Evolutionary conservation across 1,140 invertebrate genomes (phyloP), one percentile per base, ranked within the genome.

Genomic region (Macrobrachium rosenbergii): DNA sequence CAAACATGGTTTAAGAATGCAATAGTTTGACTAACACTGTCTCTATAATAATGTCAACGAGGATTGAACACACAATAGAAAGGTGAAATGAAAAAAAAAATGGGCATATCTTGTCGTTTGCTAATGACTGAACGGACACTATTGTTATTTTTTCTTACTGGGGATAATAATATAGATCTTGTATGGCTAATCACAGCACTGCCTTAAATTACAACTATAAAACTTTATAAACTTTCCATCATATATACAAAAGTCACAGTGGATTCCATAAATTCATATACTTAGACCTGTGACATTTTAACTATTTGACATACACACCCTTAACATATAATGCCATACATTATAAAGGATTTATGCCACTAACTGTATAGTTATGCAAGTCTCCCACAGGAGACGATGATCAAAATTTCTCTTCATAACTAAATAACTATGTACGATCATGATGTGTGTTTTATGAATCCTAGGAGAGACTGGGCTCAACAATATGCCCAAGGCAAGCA

Each of bases 171-270:
- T 52, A 52, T 52, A 52, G 52, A 52, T 52, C 58, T 83, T 76
- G 72, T 83, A 87, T 81, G 64, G 78, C 78, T 87, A 87, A 87
- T 87, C 84, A 87, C 84, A 87, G 84, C 84, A 81, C 84, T 82
- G 84, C 84, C 77, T 81, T 87, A 81, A 75, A 87, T 87, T 87
- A 87, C 84, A 87, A 87, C 84, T 87, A 87, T 87, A 79, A 85
- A 87, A 87, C 84, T 45, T 87, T 87, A 80, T 81, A 81, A 81
- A 87, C 78, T 81, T 81, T 81, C 72, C 84, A 81, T 62, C 78
- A 78, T 87, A 87, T 87, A 81, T 87, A 87, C 84, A 87, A 23
- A 69, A 43, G 52, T 81, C 77, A 81, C 67, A 73, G 63, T 87
- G 73, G 58, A 59, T 52, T 76, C 67, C n/a, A 67, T 72, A 72